Evolutionary conservation across 2,113 vertebrate species (phyloP), one percentile per base, ranked within the genome.

Genomic region (Percopsis transmontana): DNA sequence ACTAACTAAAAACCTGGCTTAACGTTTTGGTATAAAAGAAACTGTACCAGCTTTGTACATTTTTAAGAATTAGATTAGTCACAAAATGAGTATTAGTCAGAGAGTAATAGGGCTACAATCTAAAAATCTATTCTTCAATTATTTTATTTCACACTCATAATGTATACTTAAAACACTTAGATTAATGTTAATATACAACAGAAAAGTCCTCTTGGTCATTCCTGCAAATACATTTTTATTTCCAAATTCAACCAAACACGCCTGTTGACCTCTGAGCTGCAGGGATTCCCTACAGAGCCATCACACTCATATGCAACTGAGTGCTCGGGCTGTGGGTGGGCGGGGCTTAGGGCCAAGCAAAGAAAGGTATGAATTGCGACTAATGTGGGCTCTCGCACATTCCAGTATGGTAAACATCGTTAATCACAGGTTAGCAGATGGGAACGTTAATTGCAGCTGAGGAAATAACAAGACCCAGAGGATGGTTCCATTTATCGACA

Each of bases 381-480:
- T 81, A 40, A 38, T 16, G 79, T 88, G 80, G 70, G 51, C 83
- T 77, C 80, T 12, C 62, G 86, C 80, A 81, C 41, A 79, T 81
- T 79, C 72, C 79, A 85, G 90, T 83, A 1, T 93, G 93, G 94
- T 95, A 94, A 96, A 95, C 93, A 95, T 90, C 86, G 89, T 95
- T 95, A 96, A 96, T 96, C 94, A 96, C 88, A 88, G 92, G 91
- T 96, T 94, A 95, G 93, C 95, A 96, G 94, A 96, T 95, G 94
- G 91, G 88, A 88, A 89, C 81, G 92, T 91, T 96, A 96, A 97
- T 96, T 96, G 93, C 92, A 94, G 93, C 90, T 93, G 92, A 92
- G 93, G 91, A 95, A 92, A 93, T 40, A 91, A 90, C 91, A 85
- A 91, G 93, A 95, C 95, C 95, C 93, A 88, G 66, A 92, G 94